Conservation (phyloP, 2,888 invertebrate genomes). For the Stegophylla sp. region DNA sequence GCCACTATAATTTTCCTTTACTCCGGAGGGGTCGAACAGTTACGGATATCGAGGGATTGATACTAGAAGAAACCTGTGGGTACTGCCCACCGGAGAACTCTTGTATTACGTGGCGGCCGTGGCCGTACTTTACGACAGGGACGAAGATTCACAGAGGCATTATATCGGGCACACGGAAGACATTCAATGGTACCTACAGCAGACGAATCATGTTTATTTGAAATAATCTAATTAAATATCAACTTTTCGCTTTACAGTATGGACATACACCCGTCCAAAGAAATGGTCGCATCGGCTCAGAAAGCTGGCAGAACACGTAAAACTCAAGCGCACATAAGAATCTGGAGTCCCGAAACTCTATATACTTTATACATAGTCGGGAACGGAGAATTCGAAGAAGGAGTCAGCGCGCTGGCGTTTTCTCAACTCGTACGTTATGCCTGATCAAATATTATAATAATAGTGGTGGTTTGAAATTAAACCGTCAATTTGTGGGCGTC, state of each 20-base stretch:
- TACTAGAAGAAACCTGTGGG: conserved; percentile 87
- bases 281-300: conserved; percentile 89
- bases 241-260: conserved; percentile 70
- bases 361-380: conserved; percentile 89
- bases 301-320: conserved; percentile 82
- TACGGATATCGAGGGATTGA: conserved; percentile 94
- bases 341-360: conserved; percentile 90
- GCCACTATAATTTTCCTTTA: conserved; percentile 18
- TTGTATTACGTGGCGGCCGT: conserved; percentile 92
- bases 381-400: conserved; percentile 86
- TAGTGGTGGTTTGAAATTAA: too few species aligned
- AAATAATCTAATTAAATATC: not conserved
- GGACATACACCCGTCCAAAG: conserved; percentile 86
- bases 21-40: conserved; percentile 47
- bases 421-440: conserved; percentile 76
- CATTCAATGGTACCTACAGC: conserved; percentile 92
- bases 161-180: conserved; percentile 92
- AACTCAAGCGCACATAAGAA: conserved; percentile 86
- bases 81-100: conserved; percentile 90
- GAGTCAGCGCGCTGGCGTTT: conserved; percentile 87
- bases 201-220: conserved; percentile 61
- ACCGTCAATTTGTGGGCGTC: too few species aligned
- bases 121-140: conserved; percentile 85
- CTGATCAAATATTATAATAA: too few species aligned
- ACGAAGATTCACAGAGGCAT: conserved; percentile 86